Base-by-base conservation (phyloP, 2,797 vertebrate genomes). In the Tokudaia muenninki region DNA sequence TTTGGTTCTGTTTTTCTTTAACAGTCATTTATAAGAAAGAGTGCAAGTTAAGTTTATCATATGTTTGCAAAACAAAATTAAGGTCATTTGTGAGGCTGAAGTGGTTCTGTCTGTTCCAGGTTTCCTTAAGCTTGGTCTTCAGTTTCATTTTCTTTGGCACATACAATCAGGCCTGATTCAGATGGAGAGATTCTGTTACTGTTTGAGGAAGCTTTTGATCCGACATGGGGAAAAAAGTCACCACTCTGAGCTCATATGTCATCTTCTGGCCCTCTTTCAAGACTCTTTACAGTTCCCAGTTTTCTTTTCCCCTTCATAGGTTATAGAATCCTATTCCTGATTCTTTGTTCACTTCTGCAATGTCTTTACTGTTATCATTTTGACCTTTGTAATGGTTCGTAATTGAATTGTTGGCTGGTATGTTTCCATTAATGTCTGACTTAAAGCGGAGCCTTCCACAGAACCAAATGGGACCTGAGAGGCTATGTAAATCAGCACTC, bases 381-480 rank as follows among this genome's bases (percentile, higher is more conserved):
- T 93, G 44, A 65, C 44, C 57, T 87, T 88, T 67, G 21, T 29
- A 50, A 63, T 74, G 41, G 34, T 63, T 82, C 75, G 57, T 94
- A 65, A 90, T 74, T 80, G 52, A 93, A 86, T 80, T 90, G 29
- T 47, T 92, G 72, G 57, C 65, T 80, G 72, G 8, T 91, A 44
- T 70, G 44, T 63, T 47, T 97, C 86, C 55, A 57, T 91, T 91
- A 86, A 90, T 80, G 50, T 94, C 79, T 89, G 57, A n/a, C 77
- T 87, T 61, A 87, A n/a, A 80, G 63, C 22, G 94, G n/a, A 96
- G 81, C 17, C 29, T 96, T 83, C 74, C 24, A 41, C 0, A 16
- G 55, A 26, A 24, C 34, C 55, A 82, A 92, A 94, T 72, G 59
- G 94, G 57, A 94, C 80, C 24, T 55, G 57, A 86, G 29, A 91